phyloP scores from a whole-genome alignment of 2,113 vertebrate species.

The Haplochromis vanheusdeni region DNA sequence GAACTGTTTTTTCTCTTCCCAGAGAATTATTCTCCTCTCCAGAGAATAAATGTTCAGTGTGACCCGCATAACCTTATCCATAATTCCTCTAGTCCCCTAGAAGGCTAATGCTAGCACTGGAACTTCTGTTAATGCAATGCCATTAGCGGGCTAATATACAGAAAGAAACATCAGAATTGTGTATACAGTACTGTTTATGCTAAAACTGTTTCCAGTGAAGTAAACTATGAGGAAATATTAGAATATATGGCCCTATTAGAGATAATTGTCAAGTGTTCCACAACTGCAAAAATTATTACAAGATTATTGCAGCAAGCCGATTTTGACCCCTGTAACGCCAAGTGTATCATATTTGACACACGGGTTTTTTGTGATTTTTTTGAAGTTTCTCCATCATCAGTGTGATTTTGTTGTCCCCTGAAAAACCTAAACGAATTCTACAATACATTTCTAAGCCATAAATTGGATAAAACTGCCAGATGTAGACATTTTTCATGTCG shows the following conservation, averaged over 20 bases:
- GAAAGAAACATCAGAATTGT: not conserved
- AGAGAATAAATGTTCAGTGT: conserved; percentile 9
- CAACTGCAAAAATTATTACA: not conserved
- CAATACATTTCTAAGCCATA: not conserved
- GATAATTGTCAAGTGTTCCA: not conserved
- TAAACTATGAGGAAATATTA: not conserved
- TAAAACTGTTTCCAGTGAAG: not conserved
- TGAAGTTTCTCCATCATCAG: not conserved
- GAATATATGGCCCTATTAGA: not conserved
- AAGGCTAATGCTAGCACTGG: conserved; percentile 18
- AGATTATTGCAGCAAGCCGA: fast-evolving
- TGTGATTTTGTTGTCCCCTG: not conserved
- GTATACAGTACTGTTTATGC: not conserved
- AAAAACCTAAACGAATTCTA: not conserved
- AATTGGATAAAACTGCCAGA: not conserved
- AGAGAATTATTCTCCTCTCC: not conserved
- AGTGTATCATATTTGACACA: not conserved
- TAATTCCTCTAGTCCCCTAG: not conserved
- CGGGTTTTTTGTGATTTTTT: not conserved
- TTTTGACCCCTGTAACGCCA: not conserved
- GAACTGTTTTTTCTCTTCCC: not conserved
- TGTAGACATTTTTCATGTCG: not conserved
- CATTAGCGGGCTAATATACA: not conserved
- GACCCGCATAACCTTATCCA: conserved; percentile 17
- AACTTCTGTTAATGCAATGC: not conserved